Evolutionary conservation across 2,113 vertebrate species (phyloP).

Genomic region (Mastomys coucha): DNA sequence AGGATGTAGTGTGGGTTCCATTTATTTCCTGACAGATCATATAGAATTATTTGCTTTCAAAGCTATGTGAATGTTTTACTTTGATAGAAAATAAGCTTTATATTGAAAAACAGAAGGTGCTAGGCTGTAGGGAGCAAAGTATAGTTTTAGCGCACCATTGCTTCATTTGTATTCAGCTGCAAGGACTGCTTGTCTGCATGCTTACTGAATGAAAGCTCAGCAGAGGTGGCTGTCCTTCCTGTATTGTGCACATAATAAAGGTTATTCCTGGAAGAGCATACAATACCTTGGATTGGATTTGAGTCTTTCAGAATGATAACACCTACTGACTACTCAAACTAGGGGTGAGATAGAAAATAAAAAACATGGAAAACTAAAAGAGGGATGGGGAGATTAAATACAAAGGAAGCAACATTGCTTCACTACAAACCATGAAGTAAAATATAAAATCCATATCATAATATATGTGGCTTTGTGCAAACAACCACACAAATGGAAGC

Average conservation of each 20-base stretch:
- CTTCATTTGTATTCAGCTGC: conserved; percentile 62
- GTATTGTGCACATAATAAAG: conserved; percentile 49
- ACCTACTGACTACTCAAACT: conserved; percentile 42
- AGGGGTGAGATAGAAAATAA: conserved; percentile 14
- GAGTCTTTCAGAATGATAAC: conserved; percentile 67
- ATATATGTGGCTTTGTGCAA: conserved; percentile 23
- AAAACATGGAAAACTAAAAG: conserved; percentile 23
- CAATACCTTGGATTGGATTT: conserved; percentile 69
- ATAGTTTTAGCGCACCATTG: not conserved
- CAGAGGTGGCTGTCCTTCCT: conserved; percentile 49
- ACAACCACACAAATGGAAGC: not conserved
- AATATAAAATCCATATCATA: not conserved
- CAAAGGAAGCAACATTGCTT: conserved; percentile 21
- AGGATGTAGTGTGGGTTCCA: not conserved
- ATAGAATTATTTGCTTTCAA: conserved; percentile 41
- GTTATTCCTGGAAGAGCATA: conserved; percentile 67
- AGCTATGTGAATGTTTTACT: conserved; percentile 44
- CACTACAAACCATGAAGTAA: not conserved
- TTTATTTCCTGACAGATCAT: conserved; percentile 43
- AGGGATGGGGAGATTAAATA: not conserved
- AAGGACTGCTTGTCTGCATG: conserved; percentile 63
- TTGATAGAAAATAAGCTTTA: conserved; percentile 65
- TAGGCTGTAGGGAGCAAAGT: not conserved
- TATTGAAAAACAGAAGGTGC: conserved; percentile 36
- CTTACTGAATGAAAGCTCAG: conserved; percentile 48